Base-by-base conservation (phyloP, 2,888 invertebrate species). In the Dascillus cervinus region DNA sequence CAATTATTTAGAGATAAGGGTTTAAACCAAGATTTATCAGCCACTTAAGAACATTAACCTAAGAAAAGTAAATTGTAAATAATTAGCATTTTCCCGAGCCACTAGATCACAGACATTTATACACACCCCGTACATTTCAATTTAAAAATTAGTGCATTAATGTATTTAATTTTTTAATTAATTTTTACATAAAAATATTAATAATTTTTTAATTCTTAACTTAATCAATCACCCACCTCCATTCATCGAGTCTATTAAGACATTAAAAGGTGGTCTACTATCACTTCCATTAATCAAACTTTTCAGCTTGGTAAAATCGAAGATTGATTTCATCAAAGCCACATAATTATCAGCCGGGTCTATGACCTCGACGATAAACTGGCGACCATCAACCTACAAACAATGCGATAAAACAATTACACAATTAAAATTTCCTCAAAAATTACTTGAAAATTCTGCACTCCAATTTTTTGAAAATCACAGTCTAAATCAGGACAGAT, bases 221-320 rank as follows among this genome's bases (percentile, higher is more conserved):
- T n/a, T n/a, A n/a, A n/a, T n/a, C 3, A 2, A 22, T 5, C 13
- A 29, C 56, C 58, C 61, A 87, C 90, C 90, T 70, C 97, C 98
- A 63, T 88, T 86, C 88, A 98, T 87, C 9, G 87, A 77, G 65
- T 98, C 90, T 29, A 97, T 81, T 13, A 95, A 77, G 43, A 98
- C 76, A 53, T 86, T 83, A 56, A 95, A 80, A 0, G 83, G 77
- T 27, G 77, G 74, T 36, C 77, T 72, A 6, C 69, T 70, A 6
- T 71, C 64, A 4, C 73, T 71, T 17, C 87, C 87, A 32, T 77
- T 72, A 11, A 96, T 70, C 32, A 91, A 73, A 1, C 67, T 64
- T 53, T 75, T 81, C 34, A 98, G 76, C 55, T 79, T 76, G 22
- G 65, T 62, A 64, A 98, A 98, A 70, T 98, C 94, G 66, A 99